Conservation (phyloP, 2,888 invertebrate genomes). For the Trissolcus brochymenae region DNA sequence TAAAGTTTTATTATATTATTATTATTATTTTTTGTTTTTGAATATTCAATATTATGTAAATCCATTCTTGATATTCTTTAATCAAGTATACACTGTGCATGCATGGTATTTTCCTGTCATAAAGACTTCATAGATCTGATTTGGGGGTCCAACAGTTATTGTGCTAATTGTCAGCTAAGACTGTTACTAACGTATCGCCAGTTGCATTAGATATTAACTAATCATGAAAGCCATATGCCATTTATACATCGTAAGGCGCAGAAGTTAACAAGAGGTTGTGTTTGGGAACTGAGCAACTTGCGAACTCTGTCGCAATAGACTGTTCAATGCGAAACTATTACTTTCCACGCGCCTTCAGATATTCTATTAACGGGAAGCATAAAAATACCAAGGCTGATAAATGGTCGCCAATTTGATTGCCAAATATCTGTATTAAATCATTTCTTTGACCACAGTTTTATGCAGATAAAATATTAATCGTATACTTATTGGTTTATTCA, state of each 20-base stretch:
- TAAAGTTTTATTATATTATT: too few species aligned
- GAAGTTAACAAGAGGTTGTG: constrained; percentile 53
- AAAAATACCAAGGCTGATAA: constrained; percentile 32
- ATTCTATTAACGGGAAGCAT: constrained; percentile 46
- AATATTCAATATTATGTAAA: too few species aligned
- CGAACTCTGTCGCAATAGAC: constrained; percentile 63
- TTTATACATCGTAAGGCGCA: constrained; percentile 47
- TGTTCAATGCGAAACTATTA: constrained; percentile 57
- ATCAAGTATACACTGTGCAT: too few species aligned
- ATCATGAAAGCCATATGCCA: constrained; percentile 62
- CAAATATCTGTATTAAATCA: constrained; percentile 46
- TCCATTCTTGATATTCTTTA: too few species aligned
- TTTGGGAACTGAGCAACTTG: constrained; percentile 60
- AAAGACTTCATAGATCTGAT: too few species aligned
- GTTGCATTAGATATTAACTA: constrained; percentile 62
- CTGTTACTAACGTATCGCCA: too few species aligned
- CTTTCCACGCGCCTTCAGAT: constrained; percentile 61
- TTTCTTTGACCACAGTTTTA: constrained; percentile 27
- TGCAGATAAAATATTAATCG: constrained; percentile 11
- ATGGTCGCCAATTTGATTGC: constrained; percentile 39
- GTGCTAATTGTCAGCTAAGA: too few species aligned
- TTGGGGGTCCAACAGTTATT: too few species aligned
- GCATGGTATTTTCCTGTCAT: too few species aligned
- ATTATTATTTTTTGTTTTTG: too few species aligned
- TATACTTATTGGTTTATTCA: constrained; percentile 2